Evolutionary conservation across 2,888 invertebrate genomes (phyloP).

Genomic region (Labia minor): DNA sequence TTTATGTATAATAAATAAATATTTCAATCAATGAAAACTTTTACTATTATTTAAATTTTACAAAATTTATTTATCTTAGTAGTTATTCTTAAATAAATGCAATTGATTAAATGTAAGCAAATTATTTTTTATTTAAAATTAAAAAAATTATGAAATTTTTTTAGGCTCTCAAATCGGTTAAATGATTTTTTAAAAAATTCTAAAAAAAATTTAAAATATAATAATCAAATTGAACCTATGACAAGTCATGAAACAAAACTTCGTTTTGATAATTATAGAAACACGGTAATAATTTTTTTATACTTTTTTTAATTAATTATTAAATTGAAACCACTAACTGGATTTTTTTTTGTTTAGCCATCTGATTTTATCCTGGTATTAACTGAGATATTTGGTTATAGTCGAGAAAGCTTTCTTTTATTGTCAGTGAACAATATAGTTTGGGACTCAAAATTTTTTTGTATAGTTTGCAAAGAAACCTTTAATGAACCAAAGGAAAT

Average conservation of each 20-base stretch:
- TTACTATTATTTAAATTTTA: too few relatives aligned
- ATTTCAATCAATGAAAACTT: too few relatives aligned
- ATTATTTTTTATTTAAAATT: too few relatives aligned
- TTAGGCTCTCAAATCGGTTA: background rate
- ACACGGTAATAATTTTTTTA: background rate
- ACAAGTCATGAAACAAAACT: background rate
- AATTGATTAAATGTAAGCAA: too few relatives aligned
- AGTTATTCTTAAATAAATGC: too few relatives aligned
- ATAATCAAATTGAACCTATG: background rate
- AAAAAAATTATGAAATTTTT: too few relatives aligned
- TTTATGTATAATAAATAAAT: too few relatives aligned
- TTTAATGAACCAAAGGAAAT: background rate
- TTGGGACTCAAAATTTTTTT: background rate
- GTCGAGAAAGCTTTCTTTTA: background rate
- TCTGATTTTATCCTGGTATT: background rate
- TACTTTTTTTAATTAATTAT: background rate
- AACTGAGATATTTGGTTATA: background rate
- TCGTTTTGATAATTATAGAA: background rate
- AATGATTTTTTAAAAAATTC: background rate
- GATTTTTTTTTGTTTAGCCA: background rate
- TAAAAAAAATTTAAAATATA: background rate
- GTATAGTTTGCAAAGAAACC: background rate
- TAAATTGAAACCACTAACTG: background rate
- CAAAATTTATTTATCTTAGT: too few relatives aligned
- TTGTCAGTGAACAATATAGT: too few relatives aligned